These are phyloP conservation scores for Nicator chloris DNA, from an alignment of 2,113 vertebrate species.

Conservation along the genomic window DNA sequence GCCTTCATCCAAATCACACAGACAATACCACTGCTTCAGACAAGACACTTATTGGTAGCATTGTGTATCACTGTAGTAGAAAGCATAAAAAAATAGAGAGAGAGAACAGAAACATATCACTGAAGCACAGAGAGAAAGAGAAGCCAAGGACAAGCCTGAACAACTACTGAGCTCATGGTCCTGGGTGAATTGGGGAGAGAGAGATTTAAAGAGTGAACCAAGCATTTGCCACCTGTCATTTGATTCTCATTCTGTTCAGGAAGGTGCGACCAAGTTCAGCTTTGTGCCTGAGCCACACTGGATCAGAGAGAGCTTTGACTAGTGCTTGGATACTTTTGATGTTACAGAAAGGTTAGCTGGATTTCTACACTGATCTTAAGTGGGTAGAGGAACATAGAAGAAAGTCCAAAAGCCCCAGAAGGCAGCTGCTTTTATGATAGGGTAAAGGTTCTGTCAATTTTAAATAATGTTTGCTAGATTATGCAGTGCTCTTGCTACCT, in stretches of 20 bases:
- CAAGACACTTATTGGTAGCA: background rate
- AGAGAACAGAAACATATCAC: background rate
- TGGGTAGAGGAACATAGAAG: background rate
- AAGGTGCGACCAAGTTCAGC: background rate
- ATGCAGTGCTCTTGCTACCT: background rate
- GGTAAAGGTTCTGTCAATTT: constrained; percentile 24
- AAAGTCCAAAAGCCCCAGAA: background rate
- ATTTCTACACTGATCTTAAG: background rate
- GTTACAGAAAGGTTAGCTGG: background rate
- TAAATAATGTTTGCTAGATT: constrained; percentile 37
- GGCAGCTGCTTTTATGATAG: background rate
- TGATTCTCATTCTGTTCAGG: background rate
- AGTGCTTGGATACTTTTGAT: background rate
- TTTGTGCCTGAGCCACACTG: background rate
- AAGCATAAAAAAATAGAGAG: background rate
- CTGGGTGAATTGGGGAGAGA: background rate
- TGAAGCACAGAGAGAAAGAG: background rate
- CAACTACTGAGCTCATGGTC: background rate
- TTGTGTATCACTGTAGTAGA: background rate
- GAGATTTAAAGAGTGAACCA: background rate
- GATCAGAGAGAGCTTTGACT: background rate
- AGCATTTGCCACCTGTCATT: background rate
- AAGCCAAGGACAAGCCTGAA: background rate
- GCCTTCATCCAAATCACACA: background rate
- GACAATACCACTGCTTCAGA: background rate